phyloP scores from a whole-genome alignment of 2,888 invertebrate genomes.

The Pardosa pseudoannulata region DNA sequence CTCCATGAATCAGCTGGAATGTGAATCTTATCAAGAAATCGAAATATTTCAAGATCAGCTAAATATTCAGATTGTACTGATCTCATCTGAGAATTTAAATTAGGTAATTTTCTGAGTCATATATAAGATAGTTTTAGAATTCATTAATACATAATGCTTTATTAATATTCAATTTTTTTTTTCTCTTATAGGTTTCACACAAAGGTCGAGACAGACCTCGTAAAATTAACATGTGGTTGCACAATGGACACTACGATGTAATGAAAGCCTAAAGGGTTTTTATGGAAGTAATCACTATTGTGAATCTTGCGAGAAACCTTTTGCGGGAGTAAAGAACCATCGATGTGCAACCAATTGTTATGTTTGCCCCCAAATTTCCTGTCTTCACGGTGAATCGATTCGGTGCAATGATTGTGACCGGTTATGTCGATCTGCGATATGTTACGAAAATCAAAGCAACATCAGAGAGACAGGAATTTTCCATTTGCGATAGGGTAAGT shows the following conservation, averaged over 20 bases:
- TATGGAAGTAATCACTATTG: neutral
- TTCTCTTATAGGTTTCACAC: constrained; percentile 3
- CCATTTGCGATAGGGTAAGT: neutral
- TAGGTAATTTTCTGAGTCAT: constrained; percentile 6
- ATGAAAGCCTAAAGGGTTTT: constrained; percentile 9
- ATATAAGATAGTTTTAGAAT: neutral
- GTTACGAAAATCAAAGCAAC: neutral
- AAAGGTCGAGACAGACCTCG: neutral
- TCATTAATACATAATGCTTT: neutral
- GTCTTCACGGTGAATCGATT: neutral
- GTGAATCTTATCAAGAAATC: neutral
- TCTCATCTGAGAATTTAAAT: constrained; percentile 7
- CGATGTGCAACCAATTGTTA: neutral
- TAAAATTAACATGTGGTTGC: neutral
- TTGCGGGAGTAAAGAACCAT: neutral
- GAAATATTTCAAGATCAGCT: neutral
- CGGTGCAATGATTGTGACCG: constrained; percentile 12
- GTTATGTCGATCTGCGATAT: neutral
- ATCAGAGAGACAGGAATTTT: neutral
- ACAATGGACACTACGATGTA: constrained; percentile 11
- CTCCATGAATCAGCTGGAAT: neutral
- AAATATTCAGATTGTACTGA: constrained; percentile 17
- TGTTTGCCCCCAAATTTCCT: neutral
- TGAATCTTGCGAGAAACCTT: constrained; percentile 13
- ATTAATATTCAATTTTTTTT: neutral